Evolutionary conservation across 53 echinoderm and acorn worm genomes (phyloP).

Genomic region (Patiria pectinifera): DNA sequence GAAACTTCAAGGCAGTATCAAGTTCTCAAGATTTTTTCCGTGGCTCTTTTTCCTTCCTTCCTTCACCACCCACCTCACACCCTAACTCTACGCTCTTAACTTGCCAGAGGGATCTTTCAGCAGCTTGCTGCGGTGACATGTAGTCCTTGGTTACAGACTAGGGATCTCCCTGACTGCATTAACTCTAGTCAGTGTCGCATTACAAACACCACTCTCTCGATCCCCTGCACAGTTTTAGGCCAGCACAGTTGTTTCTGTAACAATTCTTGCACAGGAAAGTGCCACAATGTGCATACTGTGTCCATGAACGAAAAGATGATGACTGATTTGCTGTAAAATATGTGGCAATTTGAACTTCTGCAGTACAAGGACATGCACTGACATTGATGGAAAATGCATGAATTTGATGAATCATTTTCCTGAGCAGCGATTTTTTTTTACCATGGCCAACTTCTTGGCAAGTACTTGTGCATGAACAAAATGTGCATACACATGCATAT

Average conservation of each 20-base stretch:
- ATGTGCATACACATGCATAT: not conserved
- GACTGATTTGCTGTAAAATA: not conserved
- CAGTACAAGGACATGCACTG: not conserved
- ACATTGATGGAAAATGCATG: not conserved
- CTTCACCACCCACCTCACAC: conserved; percentile 1
- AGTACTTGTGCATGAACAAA: not conserved
- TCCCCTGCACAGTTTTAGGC: conserved; percentile 6
- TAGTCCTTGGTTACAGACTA: conserved; percentile 26
- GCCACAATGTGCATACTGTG: not conserved
- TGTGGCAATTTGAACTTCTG: not conserved
- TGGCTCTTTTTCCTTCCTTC: not conserved
- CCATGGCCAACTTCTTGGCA: too few relatives aligned
- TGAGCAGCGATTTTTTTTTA: not conserved
- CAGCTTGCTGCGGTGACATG: not conserved
- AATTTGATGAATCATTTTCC: not conserved
- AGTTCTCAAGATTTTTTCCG: not conserved
- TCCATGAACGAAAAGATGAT: not conserved
- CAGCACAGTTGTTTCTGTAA: not conserved
- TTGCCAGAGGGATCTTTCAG: not conserved
- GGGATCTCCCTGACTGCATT: conserved; percentile 8
- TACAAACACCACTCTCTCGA: not conserved
- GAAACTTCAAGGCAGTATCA: not conserved
- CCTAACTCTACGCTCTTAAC: not conserved
- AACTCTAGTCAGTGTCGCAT: not conserved
- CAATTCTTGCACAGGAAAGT: not conserved